Evolutionary conservation across 2,888 invertebrate genomes (phyloP).

Genomic region (Eristalis intricaria): DNA sequence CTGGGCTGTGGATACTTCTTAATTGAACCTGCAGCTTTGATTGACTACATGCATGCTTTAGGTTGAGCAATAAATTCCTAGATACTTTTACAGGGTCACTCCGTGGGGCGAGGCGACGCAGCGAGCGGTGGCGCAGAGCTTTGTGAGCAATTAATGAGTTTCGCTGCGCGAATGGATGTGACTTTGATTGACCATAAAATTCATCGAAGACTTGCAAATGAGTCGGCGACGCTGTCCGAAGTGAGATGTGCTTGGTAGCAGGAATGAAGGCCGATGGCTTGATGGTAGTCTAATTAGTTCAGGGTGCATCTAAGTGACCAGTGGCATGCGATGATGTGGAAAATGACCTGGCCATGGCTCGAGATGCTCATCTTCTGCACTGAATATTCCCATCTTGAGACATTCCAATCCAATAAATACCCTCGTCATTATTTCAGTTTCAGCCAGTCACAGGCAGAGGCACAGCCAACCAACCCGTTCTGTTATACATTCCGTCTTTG

Average conservation of each 20-base stretch:
- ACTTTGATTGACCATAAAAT: neutral
- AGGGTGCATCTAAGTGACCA: neutral
- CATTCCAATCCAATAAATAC: neutral
- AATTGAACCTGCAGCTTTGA: constrained; percentile 45
- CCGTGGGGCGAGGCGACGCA: neutral
- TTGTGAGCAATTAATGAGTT: constrained; percentile 2
- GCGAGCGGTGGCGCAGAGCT: neutral
- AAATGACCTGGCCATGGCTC: no score
- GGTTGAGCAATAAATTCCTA: constrained; percentile 24
- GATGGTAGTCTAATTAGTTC: neutral
- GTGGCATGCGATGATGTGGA: neutral
- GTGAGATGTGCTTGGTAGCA: no score
- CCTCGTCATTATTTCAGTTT: neutral
- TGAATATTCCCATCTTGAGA: neutral
- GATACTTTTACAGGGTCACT: neutral
- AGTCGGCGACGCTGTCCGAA: neutral
- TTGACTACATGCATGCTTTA: constrained; percentile 1
- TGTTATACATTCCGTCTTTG: constrained; percentile 50
- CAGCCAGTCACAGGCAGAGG: neutral
- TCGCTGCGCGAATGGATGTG: neutral
- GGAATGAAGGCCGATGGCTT: neutral
- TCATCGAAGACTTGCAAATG: neutral
- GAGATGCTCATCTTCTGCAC: no score
- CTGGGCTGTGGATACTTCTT: constrained; percentile 32
- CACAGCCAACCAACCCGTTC: constrained; percentile 50